Base-by-base conservation (phyloP, 1,140 invertebrate genomes). In the Parapsyche elsis region DNA sequence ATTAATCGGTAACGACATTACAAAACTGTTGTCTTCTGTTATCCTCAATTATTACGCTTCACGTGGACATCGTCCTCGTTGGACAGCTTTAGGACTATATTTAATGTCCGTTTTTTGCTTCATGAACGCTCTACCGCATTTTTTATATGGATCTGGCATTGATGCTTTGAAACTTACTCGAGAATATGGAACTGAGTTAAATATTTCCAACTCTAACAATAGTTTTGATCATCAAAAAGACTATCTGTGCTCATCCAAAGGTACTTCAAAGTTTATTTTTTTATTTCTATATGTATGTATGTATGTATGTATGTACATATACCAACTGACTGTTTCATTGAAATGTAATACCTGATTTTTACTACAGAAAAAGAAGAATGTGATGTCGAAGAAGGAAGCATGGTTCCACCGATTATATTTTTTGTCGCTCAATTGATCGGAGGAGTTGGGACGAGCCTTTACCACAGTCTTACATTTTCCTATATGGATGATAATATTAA, bases 401-500 rank as follows among this genome's bases (percentile, higher is more conserved):
- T 91, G 80, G 90, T 90, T 0, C 91, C 92, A 0, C 90, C 91
- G 78, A 86, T 90, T 19, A 85, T 93, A 12, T 85, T 93, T 0
- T 93, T 93, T 83, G 85, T 90, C 5, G 92, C 92, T 0, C 92
- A 93, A 83, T 88, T 93, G 16, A 91, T 93, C 46, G 92, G 91
- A 0, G 92, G 92, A 0, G 90, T 93, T 19, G 92, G 92, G 26
- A 90, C 90, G 9, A 92, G 91, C 0, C 84, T 93, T 0, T 93
- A 92, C 83, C 92, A 92, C 78, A 93, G 91, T 0, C 86, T 93
- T 5, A 92, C 92, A 5, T 90, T 92, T 0, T 92, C 92, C 19
- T 93, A 93, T 80, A 92, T 93, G 91, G 92, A 93, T 83, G 92
- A 93, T 81, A 93, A 93, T 83, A 92, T 92, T 16, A 92, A 92